These are phyloP conservation scores for Zele albiditarsus DNA, from an alignment of 2,888 invertebrate species.

Conservation along the genomic window DNA sequence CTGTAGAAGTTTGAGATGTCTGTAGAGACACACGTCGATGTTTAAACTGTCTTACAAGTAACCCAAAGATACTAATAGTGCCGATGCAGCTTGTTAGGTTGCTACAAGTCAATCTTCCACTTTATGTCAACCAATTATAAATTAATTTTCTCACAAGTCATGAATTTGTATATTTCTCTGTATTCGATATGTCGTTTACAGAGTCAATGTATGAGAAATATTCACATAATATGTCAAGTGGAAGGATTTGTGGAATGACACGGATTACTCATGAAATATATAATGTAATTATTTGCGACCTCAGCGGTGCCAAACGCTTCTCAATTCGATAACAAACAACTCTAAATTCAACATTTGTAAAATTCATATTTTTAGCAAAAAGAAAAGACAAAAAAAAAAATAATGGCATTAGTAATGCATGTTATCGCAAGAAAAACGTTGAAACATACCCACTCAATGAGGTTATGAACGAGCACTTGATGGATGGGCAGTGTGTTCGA, in stretches of 20 bases:
- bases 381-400: conserved; percentile 2
- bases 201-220: no score
- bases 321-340: no score
- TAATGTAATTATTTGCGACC: no score
- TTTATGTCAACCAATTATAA: conserved; percentile 67
- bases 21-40: conserved; percentile 56
- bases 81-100: conserved; percentile 22
- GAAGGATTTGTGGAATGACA: no score
- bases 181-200: no score
- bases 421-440: neutral
- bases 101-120: conserved; percentile 59
- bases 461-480: conserved; percentile 59
- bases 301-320: no score
- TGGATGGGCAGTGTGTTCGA: conserved; percentile 52
- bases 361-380: neutral
- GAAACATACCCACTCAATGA: conserved; percentile 42
- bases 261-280: no score
- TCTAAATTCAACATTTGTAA: no score
- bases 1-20: conserved; percentile 8
- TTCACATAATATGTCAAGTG: no score
- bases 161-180: no score
- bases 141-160: conserved; percentile 55
- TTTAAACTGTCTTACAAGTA: conserved; percentile 66
- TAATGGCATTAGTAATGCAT: neutral
- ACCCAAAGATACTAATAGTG: conserved; percentile 42